Percentiles rank a stretch among this genome's conserved stretches.
Conservation (phyloP, 2,113 vertebrate genomes). For the Actinemys pallida region DNA sequence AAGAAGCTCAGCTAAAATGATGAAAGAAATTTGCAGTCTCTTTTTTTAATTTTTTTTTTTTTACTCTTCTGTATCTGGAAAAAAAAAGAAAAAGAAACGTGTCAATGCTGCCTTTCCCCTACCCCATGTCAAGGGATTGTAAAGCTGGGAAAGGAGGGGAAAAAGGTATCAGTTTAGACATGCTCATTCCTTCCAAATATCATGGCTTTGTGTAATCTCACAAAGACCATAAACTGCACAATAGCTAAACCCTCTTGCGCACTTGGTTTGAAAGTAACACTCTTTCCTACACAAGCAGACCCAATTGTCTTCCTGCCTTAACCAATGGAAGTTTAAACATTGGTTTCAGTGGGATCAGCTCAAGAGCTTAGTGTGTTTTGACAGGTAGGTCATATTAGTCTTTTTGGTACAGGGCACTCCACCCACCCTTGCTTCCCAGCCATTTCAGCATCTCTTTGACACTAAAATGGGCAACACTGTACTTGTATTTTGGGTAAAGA, state of each 20-base stretch:
- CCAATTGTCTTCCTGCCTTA: background rate
- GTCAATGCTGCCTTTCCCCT: conserved; percentile 76
- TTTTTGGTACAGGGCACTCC: background rate
- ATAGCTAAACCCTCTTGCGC: background rate
- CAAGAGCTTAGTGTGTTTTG: background rate
- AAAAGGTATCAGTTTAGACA: conserved; percentile 29
- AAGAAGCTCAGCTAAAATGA: conserved; percentile 83
- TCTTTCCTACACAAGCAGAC: background rate
- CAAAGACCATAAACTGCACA: background rate
- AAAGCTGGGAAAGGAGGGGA: conserved; percentile 53
- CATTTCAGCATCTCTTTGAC: background rate
- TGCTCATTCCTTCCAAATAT: background rate
- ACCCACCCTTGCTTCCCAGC: background rate
- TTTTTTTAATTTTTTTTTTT: conserved; percentile 69
- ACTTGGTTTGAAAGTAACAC: background rate
- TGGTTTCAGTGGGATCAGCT: background rate
- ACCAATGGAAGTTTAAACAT: background rate
- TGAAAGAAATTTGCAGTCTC: conserved; percentile 81
- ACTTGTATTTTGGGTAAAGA: background rate
- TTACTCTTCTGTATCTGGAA: conserved; percentile 88
- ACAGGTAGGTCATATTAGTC: background rate
- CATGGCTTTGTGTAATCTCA: background rate
- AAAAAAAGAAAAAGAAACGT: conserved; percentile 78
- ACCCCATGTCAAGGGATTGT: conserved; percentile 9
- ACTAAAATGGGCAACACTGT: background rate